phyloP scores from a whole-genome alignment of 30 jellyfish, hydroid and myxozoan species.

The Pseudorhiza aurosa region DNA sequence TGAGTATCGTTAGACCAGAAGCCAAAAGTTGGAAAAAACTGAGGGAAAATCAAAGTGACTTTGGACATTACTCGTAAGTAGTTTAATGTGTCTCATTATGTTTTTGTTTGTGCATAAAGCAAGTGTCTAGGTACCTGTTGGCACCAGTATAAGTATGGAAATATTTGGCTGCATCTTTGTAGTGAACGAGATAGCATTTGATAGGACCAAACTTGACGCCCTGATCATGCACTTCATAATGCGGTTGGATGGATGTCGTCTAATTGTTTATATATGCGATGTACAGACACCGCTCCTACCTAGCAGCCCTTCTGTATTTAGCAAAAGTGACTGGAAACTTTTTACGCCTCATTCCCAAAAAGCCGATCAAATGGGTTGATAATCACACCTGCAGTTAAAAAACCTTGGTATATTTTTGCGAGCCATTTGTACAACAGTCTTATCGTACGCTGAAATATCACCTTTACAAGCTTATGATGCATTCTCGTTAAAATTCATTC shows the following conservation, averaged over 20 bases:
- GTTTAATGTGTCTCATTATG: neutral
- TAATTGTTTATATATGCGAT: neutral
- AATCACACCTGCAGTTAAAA: no score
- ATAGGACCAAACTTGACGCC: neutral
- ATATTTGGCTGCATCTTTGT: neutral
- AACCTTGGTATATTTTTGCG: no score
- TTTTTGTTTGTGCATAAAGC: neutral
- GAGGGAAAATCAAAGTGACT: neutral
- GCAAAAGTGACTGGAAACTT: no score
- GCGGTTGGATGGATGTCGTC: constrained; percentile 7
- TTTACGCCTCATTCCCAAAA: no score
- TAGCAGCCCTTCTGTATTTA: no score
- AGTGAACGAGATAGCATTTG: neutral
- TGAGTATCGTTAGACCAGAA: neutral
- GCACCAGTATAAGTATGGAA: neutral
- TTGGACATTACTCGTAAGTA: neutral
- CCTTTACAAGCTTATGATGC: no score
- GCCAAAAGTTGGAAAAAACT: neutral
- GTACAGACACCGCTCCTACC: no score
- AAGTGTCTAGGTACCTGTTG: neutral
- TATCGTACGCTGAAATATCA: no score
- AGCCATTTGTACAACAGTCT: no score
- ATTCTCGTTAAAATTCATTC: no score
- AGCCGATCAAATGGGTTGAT: no score
- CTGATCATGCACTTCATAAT: neutral